Base-by-base conservation (phyloP, 2,113 vertebrate species). In the Nothocercus julius region DNA sequence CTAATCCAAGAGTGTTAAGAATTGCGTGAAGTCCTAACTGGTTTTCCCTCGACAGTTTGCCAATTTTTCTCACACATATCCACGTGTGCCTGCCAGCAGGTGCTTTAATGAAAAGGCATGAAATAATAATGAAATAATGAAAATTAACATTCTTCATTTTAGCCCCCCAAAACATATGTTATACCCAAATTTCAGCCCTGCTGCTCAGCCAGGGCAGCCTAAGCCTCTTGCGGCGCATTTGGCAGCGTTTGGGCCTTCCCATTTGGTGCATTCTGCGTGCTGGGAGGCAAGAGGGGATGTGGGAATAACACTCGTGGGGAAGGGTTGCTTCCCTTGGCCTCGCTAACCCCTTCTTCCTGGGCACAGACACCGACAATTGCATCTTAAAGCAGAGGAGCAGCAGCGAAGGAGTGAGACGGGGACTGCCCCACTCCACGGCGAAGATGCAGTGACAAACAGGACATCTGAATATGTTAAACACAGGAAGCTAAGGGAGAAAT, bases 281-380 rank as follows among this genome's bases (percentile, higher is more conserved):
- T 18, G 49, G 38, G 30, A 5, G 54, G 25, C 9, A 18, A 0
- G 4, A 15, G 42, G 44, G 4, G n/a, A 7, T 32, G 42, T 24
- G 6, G 66, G 6, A 14, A 5, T 3, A 25, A 58, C 0, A 0
- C 13, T 44, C 11, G 8, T 0, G 0, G 28, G 20, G 30, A 40
- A 27, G 53, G 66, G 38, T 59, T 53, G 38, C 11, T 75, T 15
- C 73, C 11, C 0, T 36, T 89, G 44, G 17, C 24, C 85, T 85
- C 2, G 4, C 6, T 49, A 10, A 85, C 75, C 69, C 82, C 62
- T 30, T 83, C 67, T 93, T 90, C 74, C 75, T 51, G 74, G 82
- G 66, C 54, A 11, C 12, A 3, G 61, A 82, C 45, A 11, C 45
- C 47, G 77, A 4, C 75, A 78, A 30, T 56, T 76, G 8, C 5